Evolutionary conservation across 2,113 vertebrate genomes (phyloP).

Genomic region (Microtus montanus): DNA sequence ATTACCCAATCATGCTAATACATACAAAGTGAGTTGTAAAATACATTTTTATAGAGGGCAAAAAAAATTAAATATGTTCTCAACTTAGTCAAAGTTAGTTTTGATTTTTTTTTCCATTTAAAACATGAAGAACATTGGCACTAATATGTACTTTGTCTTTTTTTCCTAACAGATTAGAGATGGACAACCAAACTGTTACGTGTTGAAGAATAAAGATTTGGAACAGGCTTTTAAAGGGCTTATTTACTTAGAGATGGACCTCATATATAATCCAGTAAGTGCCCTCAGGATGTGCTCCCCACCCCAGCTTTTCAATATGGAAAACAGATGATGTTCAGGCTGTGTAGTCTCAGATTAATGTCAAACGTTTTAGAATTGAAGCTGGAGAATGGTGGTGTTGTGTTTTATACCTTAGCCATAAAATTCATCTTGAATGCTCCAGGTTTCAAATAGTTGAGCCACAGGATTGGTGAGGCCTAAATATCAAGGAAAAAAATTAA

Average conservation of each 20-base stretch:
- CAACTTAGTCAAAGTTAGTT: conserved; percentile 33
- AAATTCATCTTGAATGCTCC: background rate
- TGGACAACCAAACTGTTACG: conserved; percentile 88
- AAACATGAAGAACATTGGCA: conserved; percentile 61
- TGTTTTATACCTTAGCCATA: background rate
- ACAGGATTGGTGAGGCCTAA: background rate
- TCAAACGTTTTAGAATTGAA: background rate
- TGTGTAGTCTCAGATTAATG: background rate
- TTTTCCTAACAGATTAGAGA: conserved; percentile 89
- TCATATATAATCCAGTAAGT: conserved; percentile 96
- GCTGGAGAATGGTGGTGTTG: background rate
- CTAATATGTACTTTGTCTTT: conserved; percentile 54
- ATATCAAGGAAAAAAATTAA: background rate
- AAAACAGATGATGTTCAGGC: background rate
- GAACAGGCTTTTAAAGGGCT: conserved; percentile 90
- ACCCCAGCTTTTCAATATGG: background rate
- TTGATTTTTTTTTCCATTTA: conserved; percentile 56
- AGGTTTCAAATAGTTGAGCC: background rate
- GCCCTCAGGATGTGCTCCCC: background rate
- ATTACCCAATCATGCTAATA: background rate
- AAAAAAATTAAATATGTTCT: conserved; percentile 40
- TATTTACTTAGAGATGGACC: conserved; percentile 93
- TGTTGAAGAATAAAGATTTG: conserved; percentile 95
- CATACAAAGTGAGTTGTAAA: background rate
- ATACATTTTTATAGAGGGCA: background rate